Evolutionary conservation across 2,113 vertebrate species (phyloP).

Genomic region (Plecotus auritus): DNA sequence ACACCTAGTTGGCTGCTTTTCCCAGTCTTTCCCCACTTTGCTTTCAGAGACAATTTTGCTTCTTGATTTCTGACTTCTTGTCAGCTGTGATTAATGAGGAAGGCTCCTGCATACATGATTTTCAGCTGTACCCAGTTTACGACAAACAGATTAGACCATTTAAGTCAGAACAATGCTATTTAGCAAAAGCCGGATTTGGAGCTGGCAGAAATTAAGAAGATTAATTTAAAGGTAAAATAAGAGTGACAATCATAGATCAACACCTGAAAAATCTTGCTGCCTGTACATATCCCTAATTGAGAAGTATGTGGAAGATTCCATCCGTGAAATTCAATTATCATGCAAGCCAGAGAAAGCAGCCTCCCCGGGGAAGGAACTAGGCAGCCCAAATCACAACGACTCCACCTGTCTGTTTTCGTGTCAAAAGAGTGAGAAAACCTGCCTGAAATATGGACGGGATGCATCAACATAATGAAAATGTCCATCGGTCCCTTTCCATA

Average conservation of each 20-base stretch:
- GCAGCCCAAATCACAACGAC: conserved; percentile 44
- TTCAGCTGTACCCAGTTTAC: conserved; percentile 63
- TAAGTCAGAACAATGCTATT: conserved; percentile 71
- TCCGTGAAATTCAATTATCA: conserved; percentile 76
- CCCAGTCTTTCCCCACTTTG: background rate
- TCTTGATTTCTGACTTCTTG: conserved; percentile 68
- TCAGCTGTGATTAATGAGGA: conserved; percentile 70
- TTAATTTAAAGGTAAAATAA: conserved; percentile 70
- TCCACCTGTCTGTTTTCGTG: conserved; percentile 64
- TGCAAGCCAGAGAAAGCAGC: conserved; percentile 53
- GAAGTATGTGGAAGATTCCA: conserved; percentile 71
- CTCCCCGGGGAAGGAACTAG: conserved; percentile 53
- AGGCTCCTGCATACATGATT: conserved; percentile 32
- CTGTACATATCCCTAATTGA: conserved; percentile 67
- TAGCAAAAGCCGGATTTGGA: conserved; percentile 66
- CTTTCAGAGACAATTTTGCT: conserved; percentile 62
- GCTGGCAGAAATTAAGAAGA: conserved; percentile 71
- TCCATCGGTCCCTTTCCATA: conserved; percentile 50
- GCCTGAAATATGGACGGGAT: conserved; percentile 63
- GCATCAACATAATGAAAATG: conserved; percentile 73
- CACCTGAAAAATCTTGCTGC: conserved; percentile 63
- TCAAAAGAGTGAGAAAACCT: conserved; percentile 59
- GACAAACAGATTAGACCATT: conserved; percentile 69
- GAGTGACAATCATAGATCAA: conserved; percentile 66
- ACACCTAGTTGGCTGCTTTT: background rate